phyloP scores from a whole-genome alignment of 2,113 vertebrate species.

The Neolamprologus fasciatus region DNA sequence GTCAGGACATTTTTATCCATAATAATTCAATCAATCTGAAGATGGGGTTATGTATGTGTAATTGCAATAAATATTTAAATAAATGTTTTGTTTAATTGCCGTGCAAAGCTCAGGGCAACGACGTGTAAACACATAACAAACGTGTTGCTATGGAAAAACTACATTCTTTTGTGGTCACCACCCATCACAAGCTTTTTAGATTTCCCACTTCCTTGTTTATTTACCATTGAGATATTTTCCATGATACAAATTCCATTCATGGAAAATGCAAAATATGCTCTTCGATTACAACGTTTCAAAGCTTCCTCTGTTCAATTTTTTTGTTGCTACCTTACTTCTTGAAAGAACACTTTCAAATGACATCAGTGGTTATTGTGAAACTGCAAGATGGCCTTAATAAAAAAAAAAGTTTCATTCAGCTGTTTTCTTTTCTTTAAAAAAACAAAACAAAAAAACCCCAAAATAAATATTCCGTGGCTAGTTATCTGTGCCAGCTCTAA shows the following conservation, averaged over 20 bases:
- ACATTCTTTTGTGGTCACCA: not conserved
- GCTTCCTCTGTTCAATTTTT: not conserved
- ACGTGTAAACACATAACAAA: not conserved
- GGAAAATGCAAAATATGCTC: not conserved
- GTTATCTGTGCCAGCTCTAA: not conserved
- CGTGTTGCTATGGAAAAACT: not conserved
- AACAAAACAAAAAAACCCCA: accelerated
- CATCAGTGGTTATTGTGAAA: not conserved
- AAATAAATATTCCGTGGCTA: not conserved
- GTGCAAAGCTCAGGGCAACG: not conserved
- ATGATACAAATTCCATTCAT: not conserved
- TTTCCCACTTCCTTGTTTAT: not conserved
- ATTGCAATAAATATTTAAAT: not conserved
- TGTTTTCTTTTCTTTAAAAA: not conserved
- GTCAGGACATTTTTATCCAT: not conserved
- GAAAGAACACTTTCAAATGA: not conserved
- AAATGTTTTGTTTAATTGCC: not conserved
- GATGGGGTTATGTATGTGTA: not conserved
- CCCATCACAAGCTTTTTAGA: not conserved
- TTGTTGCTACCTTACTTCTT: not conserved
- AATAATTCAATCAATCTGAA: not conserved
- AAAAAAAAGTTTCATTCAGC: not conserved
- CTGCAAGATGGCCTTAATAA: not conserved
- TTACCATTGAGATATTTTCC: not conserved
- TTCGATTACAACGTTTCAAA: not conserved